Percentiles rank a stretch among this genome's conserved stretches.
These are phyloP conservation scores for Melanotaenia parkinsoni DNA, from an alignment of 2,797 vertebrate genomes.

Conservation along the genomic window DNA sequence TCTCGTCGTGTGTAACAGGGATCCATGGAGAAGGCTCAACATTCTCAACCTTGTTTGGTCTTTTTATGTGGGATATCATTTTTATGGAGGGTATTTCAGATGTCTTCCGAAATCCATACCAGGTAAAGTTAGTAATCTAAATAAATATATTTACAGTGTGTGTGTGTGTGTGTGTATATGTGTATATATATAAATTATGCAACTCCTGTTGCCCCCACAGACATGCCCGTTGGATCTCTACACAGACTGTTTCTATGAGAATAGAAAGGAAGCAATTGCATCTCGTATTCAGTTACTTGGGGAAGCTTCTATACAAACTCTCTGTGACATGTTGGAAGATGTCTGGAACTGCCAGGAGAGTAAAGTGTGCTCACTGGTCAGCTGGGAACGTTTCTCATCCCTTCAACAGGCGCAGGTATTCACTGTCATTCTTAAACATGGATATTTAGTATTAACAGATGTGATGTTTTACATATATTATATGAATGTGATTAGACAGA, in stretches of 20 bases:
- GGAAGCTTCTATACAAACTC: constrained; percentile 77
- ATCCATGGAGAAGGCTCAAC: constrained; percentile 97
- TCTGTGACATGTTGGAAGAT: constrained; percentile 83
- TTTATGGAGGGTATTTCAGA: constrained; percentile 92
- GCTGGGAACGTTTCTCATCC: constrained; percentile 91
- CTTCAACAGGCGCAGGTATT: constrained; percentile 82
- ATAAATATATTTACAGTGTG: too few species aligned
- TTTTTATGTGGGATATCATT: constrained; percentile 94
- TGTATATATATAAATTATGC: too few species aligned
- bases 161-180: too few species aligned
- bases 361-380: constrained; percentile 83
- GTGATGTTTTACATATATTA: background rate
- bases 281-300: constrained; percentile 83
- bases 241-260: constrained; percentile 93
- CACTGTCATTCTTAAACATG: constrained; percentile 1
- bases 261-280: constrained; percentile 84
- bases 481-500: background rate
- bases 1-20: constrained; percentile 73
- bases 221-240: constrained; percentile 90
- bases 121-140: constrained; percentile 79
- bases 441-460: background rate
- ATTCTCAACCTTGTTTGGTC: constrained; percentile 89
- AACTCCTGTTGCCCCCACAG: constrained; percentile 70
- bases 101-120: constrained; percentile 92
- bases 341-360: constrained; percentile 85